Evolutionary conservation across 2,113 vertebrate species (phyloP).

Genomic region (Saccopteryx leptura): DNA sequence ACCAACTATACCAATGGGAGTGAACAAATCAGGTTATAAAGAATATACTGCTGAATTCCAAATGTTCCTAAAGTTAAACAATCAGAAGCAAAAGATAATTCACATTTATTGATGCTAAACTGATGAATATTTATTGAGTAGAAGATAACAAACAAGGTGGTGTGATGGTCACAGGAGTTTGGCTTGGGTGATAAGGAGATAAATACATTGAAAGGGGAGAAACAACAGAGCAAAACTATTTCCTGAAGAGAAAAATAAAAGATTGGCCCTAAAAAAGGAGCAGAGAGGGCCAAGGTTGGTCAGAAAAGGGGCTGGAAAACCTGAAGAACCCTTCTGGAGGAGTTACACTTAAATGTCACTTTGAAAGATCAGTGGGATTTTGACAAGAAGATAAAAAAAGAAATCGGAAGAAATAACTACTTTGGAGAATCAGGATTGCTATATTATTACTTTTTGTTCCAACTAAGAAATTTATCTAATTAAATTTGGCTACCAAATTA

Average conservation of each 20-base stretch:
- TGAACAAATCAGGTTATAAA: constrained; percentile 32
- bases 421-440: constrained; percentile 7
- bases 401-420: neutral
- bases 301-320: neutral
- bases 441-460: neutral
- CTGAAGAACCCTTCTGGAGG: neutral
- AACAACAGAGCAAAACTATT: neutral
- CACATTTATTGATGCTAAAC: neutral
- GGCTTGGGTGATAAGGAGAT: neutral
- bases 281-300: neutral
- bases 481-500: constrained; percentile 10
- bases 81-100: neutral
- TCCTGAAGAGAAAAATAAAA: neutral
- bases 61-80: constrained; percentile 24
- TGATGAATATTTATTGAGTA: neutral
- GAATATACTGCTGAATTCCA: neutral
- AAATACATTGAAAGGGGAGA: neutral
- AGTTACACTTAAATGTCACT: neutral
- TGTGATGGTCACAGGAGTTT: neutral
- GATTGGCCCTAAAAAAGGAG: neutral
- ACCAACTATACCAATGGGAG: neutral
- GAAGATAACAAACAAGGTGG: neutral
- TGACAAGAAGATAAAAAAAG: neutral
- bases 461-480: constrained; percentile 35
- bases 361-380: constrained; percentile 20